Percentiles rank a stretch among this genome's conserved stretches.
These are phyloP conservation scores for Gallinago undulata DNA, from an alignment of 2,113 vertebrate genomes.

Conservation along the genomic window DNA sequence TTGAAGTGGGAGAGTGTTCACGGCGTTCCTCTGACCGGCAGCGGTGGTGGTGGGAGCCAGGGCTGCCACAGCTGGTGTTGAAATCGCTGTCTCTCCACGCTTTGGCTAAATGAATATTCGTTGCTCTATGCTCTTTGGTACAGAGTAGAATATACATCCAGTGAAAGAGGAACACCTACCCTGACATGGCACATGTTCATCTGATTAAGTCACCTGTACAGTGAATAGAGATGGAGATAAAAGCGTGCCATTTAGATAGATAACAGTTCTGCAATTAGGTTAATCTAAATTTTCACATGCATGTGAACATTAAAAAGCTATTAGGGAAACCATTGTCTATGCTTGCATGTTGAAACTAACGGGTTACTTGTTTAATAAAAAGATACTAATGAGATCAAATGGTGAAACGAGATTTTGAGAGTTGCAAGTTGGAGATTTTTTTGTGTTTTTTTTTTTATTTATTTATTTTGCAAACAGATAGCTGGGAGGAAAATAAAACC, in stretches of 20 bases:
- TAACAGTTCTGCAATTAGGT: constrained; percentile 22
- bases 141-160: neutral
- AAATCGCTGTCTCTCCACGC: neutral
- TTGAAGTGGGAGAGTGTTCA: neutral
- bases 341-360: neutral
- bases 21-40: neutral
- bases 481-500: neutral
- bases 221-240: constrained; percentile 5
- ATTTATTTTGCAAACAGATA: neutral
- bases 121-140: neutral
- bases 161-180: neutral
- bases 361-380: neutral
- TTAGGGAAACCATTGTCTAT: neutral
- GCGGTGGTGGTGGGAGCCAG: too few relatives aligned
- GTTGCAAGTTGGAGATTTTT: neutral
- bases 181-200: neutral
- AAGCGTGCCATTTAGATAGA: neutral
- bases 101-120: neutral
- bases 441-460: neutral
- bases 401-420: neutral
- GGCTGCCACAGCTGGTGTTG: neutral
- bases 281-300: neutral
- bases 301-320: neutral
- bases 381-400: neutral
- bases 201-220: neutral